Evolutionary conservation across 2,888 invertebrate species (phyloP), one percentile per base, ranked within the genome.

Genomic region (Mesochorus sp.): DNA sequence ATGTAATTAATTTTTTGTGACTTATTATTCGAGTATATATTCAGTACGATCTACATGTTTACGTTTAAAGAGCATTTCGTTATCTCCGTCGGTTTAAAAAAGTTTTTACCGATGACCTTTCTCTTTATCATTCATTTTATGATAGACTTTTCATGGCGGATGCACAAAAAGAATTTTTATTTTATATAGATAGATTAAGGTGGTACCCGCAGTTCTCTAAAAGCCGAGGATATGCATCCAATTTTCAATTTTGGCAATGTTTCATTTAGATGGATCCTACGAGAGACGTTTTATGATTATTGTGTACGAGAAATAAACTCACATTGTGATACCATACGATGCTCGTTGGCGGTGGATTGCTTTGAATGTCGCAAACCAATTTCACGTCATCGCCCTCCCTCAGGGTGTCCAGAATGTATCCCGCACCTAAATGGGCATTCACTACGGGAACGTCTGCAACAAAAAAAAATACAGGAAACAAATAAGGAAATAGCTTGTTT

Each of bases 281-380:
- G 47, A 19, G 62, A 17, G 10, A 42, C 53, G 53, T 67, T 55
- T 42, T 28, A 10, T 42, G 28, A 39, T 42, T 37, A 39, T n/a
- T n/a, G n/a, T n/a, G n/a, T n/a, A n/a, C n/a, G n/a, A n/a, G n/a
- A n/a, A n/a, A n/a, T n/a, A n/a, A n/a, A 94, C 94, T 94, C 93
- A 97, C 97, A 92, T 96, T 94, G 90, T 95, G 96, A 89, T 95
- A 96, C 94, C 97, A 97, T 61, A 94, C 94, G 89, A 95, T 95
- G 85, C 94, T 94, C 81, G 93, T 93, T 8, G 96, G 94, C 47
- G 94, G 93, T 8, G 97, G 97, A 79, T 95, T 94, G 47, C 97
- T 95, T 81, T 95, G 94, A 24, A 96, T 95, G 81, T 95, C 95
- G 88, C 97, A 97, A 66, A 95, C 93, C 66, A 97, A 92, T 85